These are phyloP conservation scores for Florisuga fusca DNA, from an alignment of 2,797 vertebrate genomes.

Conservation along the genomic window DNA sequence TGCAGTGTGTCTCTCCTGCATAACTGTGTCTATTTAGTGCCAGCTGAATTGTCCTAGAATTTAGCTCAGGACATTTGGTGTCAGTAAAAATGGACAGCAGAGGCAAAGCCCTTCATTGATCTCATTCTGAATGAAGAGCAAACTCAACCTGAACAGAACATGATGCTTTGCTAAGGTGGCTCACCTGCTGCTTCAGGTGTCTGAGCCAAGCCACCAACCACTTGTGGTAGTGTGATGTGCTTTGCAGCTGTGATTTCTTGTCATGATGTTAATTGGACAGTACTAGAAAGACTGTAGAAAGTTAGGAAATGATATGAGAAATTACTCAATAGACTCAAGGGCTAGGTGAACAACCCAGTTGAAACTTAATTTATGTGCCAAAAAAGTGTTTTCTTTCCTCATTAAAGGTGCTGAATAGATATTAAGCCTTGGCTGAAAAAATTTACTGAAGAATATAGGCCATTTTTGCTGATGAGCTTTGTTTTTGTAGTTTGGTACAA, in stretches of 20 bases:
- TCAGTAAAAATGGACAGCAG: not conserved
- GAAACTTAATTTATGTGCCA: not conserved
- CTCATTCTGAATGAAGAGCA: not conserved
- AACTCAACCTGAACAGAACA: accelerated
- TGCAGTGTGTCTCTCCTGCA: not conserved
- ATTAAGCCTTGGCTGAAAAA: not conserved
- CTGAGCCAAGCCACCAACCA: accelerated
- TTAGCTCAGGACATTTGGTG: not conserved
- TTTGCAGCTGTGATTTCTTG: not conserved
- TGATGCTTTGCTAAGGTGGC: not conserved
- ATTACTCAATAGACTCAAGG: not conserved
- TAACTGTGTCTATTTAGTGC: not conserved
- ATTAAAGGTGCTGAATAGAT: not conserved
- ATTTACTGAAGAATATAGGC: not conserved
- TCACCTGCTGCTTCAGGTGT: not conserved
- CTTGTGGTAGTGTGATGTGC: not conserved
- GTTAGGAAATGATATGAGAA: not conserved
- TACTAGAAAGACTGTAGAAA: not conserved
- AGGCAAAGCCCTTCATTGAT: not conserved
- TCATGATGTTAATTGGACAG: accelerated
- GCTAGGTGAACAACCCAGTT: not conserved
- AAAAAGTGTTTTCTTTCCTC: not conserved
- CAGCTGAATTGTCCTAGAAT: not conserved
- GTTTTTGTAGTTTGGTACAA: not conserved
- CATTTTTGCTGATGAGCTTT: not conserved